Evolutionary conservation across 1,140 invertebrate species (phyloP).

Genomic region (Brachionus rubens): DNA sequence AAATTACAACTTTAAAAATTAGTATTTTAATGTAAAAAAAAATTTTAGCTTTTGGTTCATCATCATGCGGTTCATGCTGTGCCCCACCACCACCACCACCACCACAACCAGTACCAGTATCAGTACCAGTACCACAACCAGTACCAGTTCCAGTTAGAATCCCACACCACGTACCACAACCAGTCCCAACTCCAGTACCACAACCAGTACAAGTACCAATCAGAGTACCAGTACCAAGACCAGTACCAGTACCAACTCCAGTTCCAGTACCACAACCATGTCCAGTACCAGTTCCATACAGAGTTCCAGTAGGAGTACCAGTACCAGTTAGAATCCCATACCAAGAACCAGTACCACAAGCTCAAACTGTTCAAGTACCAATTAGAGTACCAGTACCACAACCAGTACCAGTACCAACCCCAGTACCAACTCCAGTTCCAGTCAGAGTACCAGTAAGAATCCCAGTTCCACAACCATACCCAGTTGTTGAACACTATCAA

Average conservation of each 20-base stretch:
- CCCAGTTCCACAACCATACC: slow-evolving; percentile 4
- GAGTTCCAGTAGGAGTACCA: neutral
- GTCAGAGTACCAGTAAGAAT: slow-evolving; percentile 5
- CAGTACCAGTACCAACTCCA: slow-evolving; percentile 6
- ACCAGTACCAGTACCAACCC: slow-evolving; percentile 11
- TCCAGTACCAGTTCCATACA: slow-evolving; percentile 3
- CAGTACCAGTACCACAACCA: slow-evolving; percentile 22
- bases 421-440: neutral
- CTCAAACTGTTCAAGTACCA: neutral
- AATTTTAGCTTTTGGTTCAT: no score
- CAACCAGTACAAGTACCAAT: neutral
- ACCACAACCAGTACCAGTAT: neutral
- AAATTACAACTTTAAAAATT: no score
- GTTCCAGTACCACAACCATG: slow-evolving; percentile 14
- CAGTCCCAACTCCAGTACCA: neutral
- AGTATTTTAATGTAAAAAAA: no score
- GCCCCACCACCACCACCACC: neutral
- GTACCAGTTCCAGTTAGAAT: neutral
- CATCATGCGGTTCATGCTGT: neutral
- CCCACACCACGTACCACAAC: neutral
- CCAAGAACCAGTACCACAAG: neutral
- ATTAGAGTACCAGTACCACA: slow-evolving; percentile 28
- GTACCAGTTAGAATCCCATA: neutral
- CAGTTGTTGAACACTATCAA: slow-evolving; percentile 10
- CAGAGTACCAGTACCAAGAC: neutral